Conservation (phyloP, 2,888 invertebrate genomes). For the Elysia crispata region DNA sequence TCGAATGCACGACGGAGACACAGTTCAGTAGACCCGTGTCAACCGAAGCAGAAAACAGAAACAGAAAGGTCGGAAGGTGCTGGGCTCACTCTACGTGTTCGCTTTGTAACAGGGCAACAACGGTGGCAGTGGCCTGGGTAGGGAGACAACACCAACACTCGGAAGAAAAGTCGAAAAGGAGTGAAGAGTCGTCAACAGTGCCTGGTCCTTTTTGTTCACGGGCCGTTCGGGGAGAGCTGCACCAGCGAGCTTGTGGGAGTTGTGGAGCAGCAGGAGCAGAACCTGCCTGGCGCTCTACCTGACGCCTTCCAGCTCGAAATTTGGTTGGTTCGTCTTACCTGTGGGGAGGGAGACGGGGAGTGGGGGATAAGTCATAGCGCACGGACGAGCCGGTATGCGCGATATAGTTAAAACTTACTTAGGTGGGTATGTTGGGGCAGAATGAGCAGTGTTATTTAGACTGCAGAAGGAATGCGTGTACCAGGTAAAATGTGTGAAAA, state of each 20-base stretch:
- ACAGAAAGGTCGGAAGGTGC: conserved; percentile 5
- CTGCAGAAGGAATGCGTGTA: conserved; percentile 1
- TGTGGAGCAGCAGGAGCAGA: too few relatives aligned
- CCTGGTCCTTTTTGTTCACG: conserved; percentile 3
- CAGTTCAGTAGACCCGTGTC: too few relatives aligned
- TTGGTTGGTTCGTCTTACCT: not conserved
- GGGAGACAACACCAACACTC: not conserved
- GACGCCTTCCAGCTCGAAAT: not conserved
- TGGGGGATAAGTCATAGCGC: not conserved
- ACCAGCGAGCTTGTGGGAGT: too few relatives aligned
- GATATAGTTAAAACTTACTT: not conserved
- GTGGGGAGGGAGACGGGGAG: not conserved
- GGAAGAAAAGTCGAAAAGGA: conserved; percentile 56
- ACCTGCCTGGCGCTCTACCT: not conserved
- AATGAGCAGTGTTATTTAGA: not conserved
- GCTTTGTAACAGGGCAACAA: not conserved
- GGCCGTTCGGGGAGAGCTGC: too few relatives aligned
- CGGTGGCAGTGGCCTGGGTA: not conserved
- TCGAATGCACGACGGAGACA: too few relatives aligned
- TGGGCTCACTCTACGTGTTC: not conserved
- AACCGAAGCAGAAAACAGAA: not conserved
- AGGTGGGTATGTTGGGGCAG: not conserved
- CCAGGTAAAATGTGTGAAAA: conserved; percentile 1
- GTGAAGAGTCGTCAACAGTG: conserved; percentile 46
- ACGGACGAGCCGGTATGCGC: not conserved